These are phyloP conservation scores for Siniperca chuatsi DNA, from an alignment of 2,113 vertebrate species.

Conservation along the genomic window DNA sequence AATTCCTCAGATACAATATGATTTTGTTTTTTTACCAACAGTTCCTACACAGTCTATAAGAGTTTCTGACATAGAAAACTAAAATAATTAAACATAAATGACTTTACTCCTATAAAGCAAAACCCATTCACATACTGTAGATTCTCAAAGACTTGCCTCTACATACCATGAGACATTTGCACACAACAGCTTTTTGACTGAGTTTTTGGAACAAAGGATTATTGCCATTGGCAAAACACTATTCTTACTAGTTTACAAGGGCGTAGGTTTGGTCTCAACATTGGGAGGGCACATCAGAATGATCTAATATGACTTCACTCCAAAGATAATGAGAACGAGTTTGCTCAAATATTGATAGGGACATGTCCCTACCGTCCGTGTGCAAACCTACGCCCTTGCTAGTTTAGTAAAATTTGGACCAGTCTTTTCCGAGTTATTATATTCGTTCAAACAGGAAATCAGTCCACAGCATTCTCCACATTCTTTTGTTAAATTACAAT, in stretches of 20 bases:
- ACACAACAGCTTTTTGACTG: slow-evolving; percentile 8
- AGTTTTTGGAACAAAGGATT: slow-evolving; percentile 15
- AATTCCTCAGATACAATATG: background rate
- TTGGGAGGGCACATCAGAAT: too few species aligned
- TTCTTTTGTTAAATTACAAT: background rate
- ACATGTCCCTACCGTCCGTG: too few species aligned
- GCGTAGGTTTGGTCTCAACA: too few species aligned
- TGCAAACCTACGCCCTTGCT: background rate
- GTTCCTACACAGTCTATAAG: background rate
- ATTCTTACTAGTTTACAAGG: background rate
- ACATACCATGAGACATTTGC: slow-evolving; percentile 13
- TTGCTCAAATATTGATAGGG: too few species aligned
- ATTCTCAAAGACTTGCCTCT: background rate
- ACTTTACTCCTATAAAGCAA: background rate
- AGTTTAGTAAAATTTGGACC: background rate
- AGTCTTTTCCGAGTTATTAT: background rate
- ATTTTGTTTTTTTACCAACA: background rate
- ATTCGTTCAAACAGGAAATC: background rate
- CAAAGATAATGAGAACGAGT: too few species aligned
- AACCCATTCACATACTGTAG: background rate
- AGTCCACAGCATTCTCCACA: background rate
- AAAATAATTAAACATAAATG: slow-evolving; percentile 1
- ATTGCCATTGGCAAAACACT: slow-evolving; percentile 4
- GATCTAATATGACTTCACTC: too few species aligned
- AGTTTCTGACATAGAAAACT: background rate